A percentile compares a stretch with the other conserved stretches of the same genome.
Evolutionary conservation across 2,113 vertebrate species (phyloP).

Genomic region (Hippocampus abdominalis): DNA sequence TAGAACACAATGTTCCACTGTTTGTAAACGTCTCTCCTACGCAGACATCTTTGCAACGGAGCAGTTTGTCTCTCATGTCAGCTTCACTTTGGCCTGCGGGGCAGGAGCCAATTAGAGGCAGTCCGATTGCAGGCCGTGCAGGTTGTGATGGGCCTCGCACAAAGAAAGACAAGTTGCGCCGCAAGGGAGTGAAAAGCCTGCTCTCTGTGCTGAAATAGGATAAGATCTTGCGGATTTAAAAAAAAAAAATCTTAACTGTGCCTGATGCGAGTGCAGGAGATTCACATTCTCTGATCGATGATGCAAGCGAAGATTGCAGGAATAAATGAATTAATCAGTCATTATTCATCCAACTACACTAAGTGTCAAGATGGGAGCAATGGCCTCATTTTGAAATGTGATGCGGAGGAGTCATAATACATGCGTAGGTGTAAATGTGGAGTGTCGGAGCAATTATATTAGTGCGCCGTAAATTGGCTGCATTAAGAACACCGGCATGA

Average conservation of each 20-base stretch:
- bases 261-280: constrained; percentile 14
- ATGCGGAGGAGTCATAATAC: background rate
- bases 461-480: background rate
- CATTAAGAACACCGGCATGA: background rate
- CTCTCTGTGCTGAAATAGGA: constrained; percentile 16
- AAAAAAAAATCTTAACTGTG: constrained; percentile 13
- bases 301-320: constrained; percentile 3
- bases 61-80: constrained; percentile 35
- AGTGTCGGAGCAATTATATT: background rate
- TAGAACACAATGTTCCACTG: background rate
- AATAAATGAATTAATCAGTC: constrained; percentile 11
- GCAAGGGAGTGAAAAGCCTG: constrained; percentile 20
- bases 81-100: constrained; percentile 47
- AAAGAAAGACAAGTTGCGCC: constrained; percentile 30
- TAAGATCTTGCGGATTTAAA: background rate
- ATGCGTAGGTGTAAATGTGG: background rate
- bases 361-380: constrained; percentile 5
- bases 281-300: constrained; percentile 17
- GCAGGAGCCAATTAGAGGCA: constrained; percentile 56
- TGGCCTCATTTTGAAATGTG: background rate
- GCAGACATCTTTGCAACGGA: constrained; percentile 14
- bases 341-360: background rate
- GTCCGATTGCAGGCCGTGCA: constrained; percentile 39
- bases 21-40: constrained; percentile 4
- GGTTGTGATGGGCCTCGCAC: constrained; percentile 47